phyloP scores from a whole-genome alignment of 1,140 invertebrate genomes.

The Drosophila varians region DNA sequence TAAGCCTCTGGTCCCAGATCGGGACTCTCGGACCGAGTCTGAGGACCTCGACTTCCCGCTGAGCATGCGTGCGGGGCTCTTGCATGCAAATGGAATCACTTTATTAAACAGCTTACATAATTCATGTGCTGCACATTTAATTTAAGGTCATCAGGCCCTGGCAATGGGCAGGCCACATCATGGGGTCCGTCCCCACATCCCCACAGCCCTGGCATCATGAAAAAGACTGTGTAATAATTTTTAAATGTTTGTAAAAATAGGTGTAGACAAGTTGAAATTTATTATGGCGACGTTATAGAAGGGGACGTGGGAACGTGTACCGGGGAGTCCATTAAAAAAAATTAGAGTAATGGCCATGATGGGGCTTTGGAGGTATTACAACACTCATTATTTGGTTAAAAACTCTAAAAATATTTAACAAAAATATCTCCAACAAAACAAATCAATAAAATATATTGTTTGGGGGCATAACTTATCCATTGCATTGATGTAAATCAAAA shows the following conservation, averaged over 20 bases:
- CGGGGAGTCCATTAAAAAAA: not conserved
- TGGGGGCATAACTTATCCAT: not conserved
- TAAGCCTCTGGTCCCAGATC: slow-evolving; percentile 28
- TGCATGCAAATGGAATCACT: slow-evolving; percentile 83
- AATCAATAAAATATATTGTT: not conserved
- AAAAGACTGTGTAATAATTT: slow-evolving; percentile 81
- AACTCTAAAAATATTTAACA: no score
- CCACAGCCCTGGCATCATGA: slow-evolving; percentile 74
- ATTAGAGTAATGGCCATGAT: not conserved
- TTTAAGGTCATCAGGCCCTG: slow-evolving; percentile 77
- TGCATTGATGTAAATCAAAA: slow-evolving; percentile 26
- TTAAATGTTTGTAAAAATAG: slow-evolving; percentile 82
- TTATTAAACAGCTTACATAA: slow-evolving; percentile 83
- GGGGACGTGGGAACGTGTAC: slow-evolving; percentile 28
- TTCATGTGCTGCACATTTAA: slow-evolving; percentile 83
- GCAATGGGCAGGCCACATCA: slow-evolving; percentile 31
- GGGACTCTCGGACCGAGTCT: slow-evolving; percentile 9
- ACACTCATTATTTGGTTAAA: no score
- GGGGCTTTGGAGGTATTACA: no score
- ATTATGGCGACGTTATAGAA: slow-evolving; percentile 67
- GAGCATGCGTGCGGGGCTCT: slow-evolving; percentile 78
- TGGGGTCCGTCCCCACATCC: slow-evolving; percentile 27
- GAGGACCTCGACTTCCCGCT: slow-evolving; percentile 72
- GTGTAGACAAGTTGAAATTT: slow-evolving; percentile 82
- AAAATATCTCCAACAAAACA: no score